phyloP scores from a whole-genome alignment of 2,888 invertebrate genomes.

The Labia minor region DNA sequence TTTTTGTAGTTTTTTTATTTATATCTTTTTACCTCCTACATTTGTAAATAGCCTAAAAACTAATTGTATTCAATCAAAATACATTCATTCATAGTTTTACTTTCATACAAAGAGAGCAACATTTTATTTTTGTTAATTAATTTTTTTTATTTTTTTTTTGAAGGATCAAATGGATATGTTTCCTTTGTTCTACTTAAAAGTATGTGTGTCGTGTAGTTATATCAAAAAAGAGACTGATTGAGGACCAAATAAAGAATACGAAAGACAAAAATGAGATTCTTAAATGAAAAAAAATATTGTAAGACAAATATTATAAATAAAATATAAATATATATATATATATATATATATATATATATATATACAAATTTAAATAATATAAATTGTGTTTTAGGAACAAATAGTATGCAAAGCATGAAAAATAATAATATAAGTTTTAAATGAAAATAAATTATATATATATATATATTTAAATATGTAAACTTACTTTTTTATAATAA shows the following conservation, averaged over 20 bases:
- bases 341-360: background rate
- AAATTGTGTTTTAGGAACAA: background rate
- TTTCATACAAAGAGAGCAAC: background rate
- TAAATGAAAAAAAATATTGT: too few species aligned
- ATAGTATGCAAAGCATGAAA: background rate
- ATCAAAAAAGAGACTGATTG: background rate
- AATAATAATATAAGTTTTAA: background rate
- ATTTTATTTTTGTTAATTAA: too few species aligned
- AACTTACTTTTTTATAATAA: too few species aligned
- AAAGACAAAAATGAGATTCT: constrained; percentile 2
- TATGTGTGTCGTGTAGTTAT: background rate
- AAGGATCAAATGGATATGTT: constrained; percentile 5
- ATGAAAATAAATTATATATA: background rate
- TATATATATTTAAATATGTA: too few species aligned
- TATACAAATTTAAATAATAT: background rate
- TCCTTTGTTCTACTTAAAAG: background rate
- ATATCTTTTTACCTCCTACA: too few species aligned
- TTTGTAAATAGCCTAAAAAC: constrained; percentile 21
- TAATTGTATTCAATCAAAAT: constrained; percentile 16
- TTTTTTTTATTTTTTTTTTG: too few species aligned
- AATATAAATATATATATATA: too few species aligned
- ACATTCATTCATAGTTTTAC: background rate
- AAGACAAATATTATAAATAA: too few species aligned
- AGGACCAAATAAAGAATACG: too few species aligned
- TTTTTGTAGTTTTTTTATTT: constrained; percentile 22